phyloP scores from a whole-genome alignment of 1,140 invertebrate species.

The Drosophila sp. region DNA sequence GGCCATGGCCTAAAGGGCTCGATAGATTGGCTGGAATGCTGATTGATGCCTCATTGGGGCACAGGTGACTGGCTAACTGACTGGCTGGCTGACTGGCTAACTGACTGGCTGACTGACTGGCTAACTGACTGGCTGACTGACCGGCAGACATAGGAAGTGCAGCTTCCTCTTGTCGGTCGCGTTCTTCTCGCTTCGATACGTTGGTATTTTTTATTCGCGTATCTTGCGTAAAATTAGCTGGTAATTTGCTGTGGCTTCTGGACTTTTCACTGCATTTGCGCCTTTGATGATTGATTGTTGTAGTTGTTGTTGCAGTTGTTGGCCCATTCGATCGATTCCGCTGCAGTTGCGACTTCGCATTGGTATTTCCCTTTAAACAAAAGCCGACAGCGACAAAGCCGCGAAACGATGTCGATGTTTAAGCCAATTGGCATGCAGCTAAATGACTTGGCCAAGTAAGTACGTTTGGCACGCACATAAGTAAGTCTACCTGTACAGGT shows the following conservation, averaged over 20 bases:
- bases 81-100: too few species aligned
- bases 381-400: slow-evolving; percentile 58
- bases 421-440: slow-evolving; percentile 50
- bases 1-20: neutral
- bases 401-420: slow-evolving; percentile 57
- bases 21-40: slow-evolving; percentile 13
- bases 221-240: slow-evolving; percentile 61
- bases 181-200: slow-evolving; percentile 36
- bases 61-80: slow-evolving; percentile 38
- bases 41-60: slow-evolving; percentile 31
- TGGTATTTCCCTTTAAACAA: slow-evolving; percentile 60
- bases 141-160: slow-evolving; percentile 51
- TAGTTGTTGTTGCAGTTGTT: neutral
- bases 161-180: slow-evolving; percentile 59
- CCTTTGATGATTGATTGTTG: slow-evolving; percentile 61
- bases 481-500: neutral
- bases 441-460: slow-evolving; percentile 23
- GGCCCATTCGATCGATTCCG: slow-evolving; percentile 45
- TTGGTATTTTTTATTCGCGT: slow-evolving; percentile 57
- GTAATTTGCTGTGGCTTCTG: slow-evolving; percentile 65
- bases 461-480: slow-evolving; percentile 1
- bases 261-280: slow-evolving; percentile 23
- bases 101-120: slow-evolving; percentile 9
- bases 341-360: slow-evolving; percentile 46
- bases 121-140: slow-evolving; percentile 19